A percentile compares a stretch with the other conserved stretches of the same genome.
Conservation (phyloP, 2,113 vertebrate species). For the Microcebus ravelobensis region DNA sequence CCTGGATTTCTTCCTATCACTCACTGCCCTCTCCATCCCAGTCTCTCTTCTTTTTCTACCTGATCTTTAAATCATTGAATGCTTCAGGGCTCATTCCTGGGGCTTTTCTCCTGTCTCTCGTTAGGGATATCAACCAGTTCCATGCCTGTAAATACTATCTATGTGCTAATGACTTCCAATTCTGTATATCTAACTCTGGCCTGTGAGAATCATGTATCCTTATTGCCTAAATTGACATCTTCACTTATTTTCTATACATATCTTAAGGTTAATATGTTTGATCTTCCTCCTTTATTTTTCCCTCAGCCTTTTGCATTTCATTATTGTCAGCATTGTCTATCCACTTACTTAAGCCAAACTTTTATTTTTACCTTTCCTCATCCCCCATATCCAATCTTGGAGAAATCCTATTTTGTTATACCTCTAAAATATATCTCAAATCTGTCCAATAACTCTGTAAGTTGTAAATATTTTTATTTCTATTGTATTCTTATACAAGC, state of each 20-base stretch:
- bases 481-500: not conserved
- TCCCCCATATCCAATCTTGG: not conserved
- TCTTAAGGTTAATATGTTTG: not conserved
- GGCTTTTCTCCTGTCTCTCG: not conserved
- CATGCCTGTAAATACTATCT: not conserved
- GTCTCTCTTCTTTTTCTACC: not conserved
- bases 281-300: not conserved
- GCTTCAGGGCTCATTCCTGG: not conserved
- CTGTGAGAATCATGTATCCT: not conserved
- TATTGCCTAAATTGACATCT: not conserved
- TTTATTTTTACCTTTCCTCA: not conserved
- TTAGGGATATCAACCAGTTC: not conserved
- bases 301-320: not conserved
- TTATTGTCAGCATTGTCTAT: not conserved
- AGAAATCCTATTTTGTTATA: not conserved
- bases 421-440: slow-evolving; percentile 12
- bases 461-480: not conserved
- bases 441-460: not conserved
- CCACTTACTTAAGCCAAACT: slow-evolving; percentile 12
- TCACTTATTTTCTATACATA: not conserved
- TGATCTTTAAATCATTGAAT: slow-evolving; percentile 25
- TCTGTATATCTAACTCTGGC: not conserved
- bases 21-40: not conserved
- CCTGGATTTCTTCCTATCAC: not conserved
- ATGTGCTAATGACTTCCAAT: not conserved